Conservation (phyloP, 2,797 vertebrate genomes). For the Tarsius wallacei region DNA sequence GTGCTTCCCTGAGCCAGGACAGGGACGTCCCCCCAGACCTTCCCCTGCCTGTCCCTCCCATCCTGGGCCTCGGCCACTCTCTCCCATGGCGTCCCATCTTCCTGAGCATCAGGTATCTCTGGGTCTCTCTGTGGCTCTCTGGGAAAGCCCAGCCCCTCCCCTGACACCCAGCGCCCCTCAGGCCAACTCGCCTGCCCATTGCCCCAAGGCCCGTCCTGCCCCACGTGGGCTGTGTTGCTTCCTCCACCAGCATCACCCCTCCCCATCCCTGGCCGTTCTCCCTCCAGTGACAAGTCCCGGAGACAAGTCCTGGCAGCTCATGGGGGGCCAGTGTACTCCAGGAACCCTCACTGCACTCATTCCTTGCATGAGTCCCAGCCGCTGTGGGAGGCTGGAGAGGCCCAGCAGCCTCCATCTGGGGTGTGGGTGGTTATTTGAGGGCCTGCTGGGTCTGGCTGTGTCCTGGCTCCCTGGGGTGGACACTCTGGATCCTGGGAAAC, state of each 20-base stretch:
- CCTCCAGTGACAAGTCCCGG: constrained; percentile 44
- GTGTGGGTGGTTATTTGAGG: constrained; percentile 73
- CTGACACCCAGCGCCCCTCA: background rate
- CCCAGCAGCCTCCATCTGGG: constrained; percentile 83
- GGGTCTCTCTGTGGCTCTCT: background rate
- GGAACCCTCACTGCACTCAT: constrained; percentile 82
- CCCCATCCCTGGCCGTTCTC: constrained; percentile 75
- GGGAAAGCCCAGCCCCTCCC: background rate
- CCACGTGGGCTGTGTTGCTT: constrained; percentile 60
- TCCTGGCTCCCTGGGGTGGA: constrained; percentile 76
- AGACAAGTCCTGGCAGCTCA: background rate
- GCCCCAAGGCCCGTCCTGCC: constrained; percentile 72
- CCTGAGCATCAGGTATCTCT: background rate
- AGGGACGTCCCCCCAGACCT: fast-evolving
- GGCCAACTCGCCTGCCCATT: constrained; percentile 62
- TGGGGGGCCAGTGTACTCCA: constrained; percentile 36
- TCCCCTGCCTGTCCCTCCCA: too few species aligned
- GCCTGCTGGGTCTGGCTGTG: constrained; percentile 59
- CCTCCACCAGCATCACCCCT: constrained; percentile 75
- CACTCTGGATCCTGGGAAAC: constrained; percentile 35
- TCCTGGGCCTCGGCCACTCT: background rate
- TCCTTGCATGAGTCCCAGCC: constrained; percentile 88
- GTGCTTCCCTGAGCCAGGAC: background rate
- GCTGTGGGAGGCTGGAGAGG: constrained; percentile 32
- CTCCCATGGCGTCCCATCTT: background rate